Evolutionary conservation across 2,888 invertebrate genomes (phyloP), one percentile per base, ranked within the genome.

Genomic region (Leptinotarsa peninsularis): DNA sequence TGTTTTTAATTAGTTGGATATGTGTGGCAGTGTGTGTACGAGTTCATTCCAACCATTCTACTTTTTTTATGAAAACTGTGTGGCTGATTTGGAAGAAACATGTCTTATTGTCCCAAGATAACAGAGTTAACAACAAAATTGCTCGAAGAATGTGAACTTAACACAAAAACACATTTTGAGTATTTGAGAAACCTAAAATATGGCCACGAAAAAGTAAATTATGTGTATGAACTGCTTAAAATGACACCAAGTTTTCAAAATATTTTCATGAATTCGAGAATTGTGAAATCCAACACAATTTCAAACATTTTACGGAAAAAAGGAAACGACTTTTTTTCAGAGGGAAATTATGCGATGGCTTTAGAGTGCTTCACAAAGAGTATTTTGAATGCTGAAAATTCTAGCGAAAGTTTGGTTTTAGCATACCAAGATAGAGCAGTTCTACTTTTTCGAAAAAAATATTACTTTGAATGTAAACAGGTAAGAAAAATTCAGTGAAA

Each of bases 41-140:
- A 10, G 43, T 10, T 43, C 10, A 43, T 43, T 10, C 1, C 10
- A 10, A 43, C 33, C 7, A 33, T 33, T 33, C 33, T 33, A 7
- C 7, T 33, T 33, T 43, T 43, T 43, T 43, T 10, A 43, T 43
- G 43, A 43, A 43, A 43, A 43, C 10, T 10, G 33, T 43, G 43
- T 43, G 43, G 3, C 3, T 43, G 43, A 43, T 43, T 10, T 43
- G 43, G 43, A 43, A 43, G 10, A 60, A 60, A 27, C 13, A 60
- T 60, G 60, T 60, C 60, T 23, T 60, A 60, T 15, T 60, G 60
- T 27, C 60, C 60, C 21, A 27, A 60, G 27, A 27, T 60, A 60
- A 60, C 60, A 17, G 27, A 60, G 23, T 27, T 60, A 21, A 60
- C 60, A 15, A 27, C 5, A 27, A 23, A 5, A 14, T 60, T 60